A percentile compares a stretch with the other conserved stretches of the same genome.
These are phyloP conservation scores for Nemotelus pantherinus DNA, from an alignment of 2,888 invertebrate species.

Conservation along the genomic window DNA sequence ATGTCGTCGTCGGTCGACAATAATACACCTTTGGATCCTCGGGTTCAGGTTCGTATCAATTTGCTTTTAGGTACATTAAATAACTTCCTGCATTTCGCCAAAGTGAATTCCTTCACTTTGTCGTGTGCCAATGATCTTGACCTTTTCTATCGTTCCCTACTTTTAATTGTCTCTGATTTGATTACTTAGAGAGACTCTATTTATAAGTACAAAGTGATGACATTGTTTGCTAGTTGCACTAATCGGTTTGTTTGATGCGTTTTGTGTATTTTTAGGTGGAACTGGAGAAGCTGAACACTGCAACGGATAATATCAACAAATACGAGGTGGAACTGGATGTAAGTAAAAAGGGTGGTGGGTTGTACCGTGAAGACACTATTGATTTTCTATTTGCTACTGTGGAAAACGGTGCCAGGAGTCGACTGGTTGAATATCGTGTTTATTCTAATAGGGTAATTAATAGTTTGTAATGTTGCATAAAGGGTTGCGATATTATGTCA, in stretches of 20 bases:
- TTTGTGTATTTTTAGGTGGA: conserved; percentile 70
- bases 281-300: conserved; percentile 87
- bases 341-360: conserved; percentile 58
- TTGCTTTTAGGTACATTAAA: not conserved
- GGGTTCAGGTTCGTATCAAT: conserved; percentile 74
- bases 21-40: conserved; percentile 79
- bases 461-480: not conserved
- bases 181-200: not conserved
- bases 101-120: not conserved
- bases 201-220: not conserved
- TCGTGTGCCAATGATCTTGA: not conserved
- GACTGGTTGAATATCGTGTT: not conserved
- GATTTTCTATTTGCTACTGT: conserved; percentile 28
- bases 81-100: not conserved
- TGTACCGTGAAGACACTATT: not conserved
- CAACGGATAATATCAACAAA: conserved; percentile 92
- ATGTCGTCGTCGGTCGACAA: conserved; percentile 64
- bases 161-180: not conserved
- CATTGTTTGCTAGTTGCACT: not conserved
- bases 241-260: not conserved
- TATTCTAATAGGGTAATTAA: too few relatives aligned
- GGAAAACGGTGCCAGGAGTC: conserved; percentile 18
- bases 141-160: conserved; percentile 27
- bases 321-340: conserved; percentile 89
- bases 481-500: not conserved